Base-by-base conservation (phyloP, 2,888 invertebrate species). In the Asteroscopus sphinx region DNA sequence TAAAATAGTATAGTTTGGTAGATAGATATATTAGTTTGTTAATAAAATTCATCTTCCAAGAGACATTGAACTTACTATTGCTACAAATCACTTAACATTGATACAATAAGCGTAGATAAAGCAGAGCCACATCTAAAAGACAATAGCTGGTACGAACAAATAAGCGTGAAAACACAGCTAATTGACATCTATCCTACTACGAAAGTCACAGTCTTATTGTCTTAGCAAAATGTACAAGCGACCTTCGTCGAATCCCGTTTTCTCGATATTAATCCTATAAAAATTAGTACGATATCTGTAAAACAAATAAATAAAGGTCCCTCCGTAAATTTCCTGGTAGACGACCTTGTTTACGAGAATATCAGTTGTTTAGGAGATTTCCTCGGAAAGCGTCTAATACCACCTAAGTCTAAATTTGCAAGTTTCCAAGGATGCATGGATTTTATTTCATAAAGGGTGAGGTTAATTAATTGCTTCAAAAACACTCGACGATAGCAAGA, bases 301-400 rank as follows among this genome's bases (percentile, higher is more conserved):
- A 45, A 45, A 42, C 69, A 73, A 77, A 79, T 78, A 76, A 84
- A 85, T 81, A 83, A 79, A 77, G 77, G 77, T 63, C 62, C 56
- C 75, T 42, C 70, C 81, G 80, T 87, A 83, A 85, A 87, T 84
- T 80, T 60, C 45, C 53, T 68, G 72, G 66, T 68, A 77, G 68
- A 73, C 73, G 64, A 66, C 64, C 66, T 69, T 71, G 75, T 82
- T 81, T 77, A 78, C 74, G 74, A 79, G 49, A 7, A 13, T 63
- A 33, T 47, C 32, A 42, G 35, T 45, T 46, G 35, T 55, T 54
- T 40, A 30, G 58, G 51, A 56, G 28, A 13, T 51, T 42, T 63
- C 6, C 5, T n/a, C 9, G 26, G 47, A 32, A 16, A 67, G 13
- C 61, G 45, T 0, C 16, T 60, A 35, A 61, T 15, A 46, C 37